Evolutionary conservation across 1,140 invertebrate species (phyloP).

Genomic region (Acromyrmex echinatior): DNA sequence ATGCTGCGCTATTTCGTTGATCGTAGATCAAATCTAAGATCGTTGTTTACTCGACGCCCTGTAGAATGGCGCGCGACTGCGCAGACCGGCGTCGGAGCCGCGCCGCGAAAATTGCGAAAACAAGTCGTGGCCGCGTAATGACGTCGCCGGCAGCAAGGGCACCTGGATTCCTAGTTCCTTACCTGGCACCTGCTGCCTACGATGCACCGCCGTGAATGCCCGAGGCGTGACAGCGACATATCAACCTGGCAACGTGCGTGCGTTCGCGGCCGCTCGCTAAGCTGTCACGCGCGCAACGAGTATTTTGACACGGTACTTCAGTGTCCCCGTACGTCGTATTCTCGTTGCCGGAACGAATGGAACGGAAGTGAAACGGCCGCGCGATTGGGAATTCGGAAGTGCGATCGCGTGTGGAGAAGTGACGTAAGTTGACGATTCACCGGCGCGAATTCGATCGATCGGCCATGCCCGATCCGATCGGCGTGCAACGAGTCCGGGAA

Average conservation of each 20-base stretch:
- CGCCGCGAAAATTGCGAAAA: conserved; percentile 59
- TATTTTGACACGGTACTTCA: neutral
- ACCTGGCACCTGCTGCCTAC: conserved; percentile 74
- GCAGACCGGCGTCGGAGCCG: neutral
- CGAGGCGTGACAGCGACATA: conserved; percentile 72
- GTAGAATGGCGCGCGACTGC: conserved; percentile 21
- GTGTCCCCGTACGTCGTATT: neutral
- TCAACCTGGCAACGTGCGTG: conserved; percentile 69
- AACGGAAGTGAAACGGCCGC: conserved; percentile 2
- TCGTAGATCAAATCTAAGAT: neutral
- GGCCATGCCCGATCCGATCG: conserved; percentile 9
- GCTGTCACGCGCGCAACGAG: neutral
- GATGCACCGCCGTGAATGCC: conserved; percentile 65
- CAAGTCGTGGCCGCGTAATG: conserved; percentile 48
- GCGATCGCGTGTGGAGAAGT: neutral
- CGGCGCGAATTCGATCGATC: conserved; percentile 4
- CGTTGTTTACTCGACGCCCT: neutral
- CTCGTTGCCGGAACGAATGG: neutral
- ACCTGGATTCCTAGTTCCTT: conserved; percentile 70
- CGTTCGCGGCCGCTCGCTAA: neutral
- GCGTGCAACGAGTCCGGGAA: neutral
- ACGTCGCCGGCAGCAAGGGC: conserved; percentile 67
- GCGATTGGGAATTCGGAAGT: conserved; percentile 2
- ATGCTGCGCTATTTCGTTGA: no score
- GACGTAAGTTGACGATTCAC: neutral